phyloP scores from a whole-genome alignment of 2,797 vertebrate species.

The Neomorphus geoffroyi region DNA sequence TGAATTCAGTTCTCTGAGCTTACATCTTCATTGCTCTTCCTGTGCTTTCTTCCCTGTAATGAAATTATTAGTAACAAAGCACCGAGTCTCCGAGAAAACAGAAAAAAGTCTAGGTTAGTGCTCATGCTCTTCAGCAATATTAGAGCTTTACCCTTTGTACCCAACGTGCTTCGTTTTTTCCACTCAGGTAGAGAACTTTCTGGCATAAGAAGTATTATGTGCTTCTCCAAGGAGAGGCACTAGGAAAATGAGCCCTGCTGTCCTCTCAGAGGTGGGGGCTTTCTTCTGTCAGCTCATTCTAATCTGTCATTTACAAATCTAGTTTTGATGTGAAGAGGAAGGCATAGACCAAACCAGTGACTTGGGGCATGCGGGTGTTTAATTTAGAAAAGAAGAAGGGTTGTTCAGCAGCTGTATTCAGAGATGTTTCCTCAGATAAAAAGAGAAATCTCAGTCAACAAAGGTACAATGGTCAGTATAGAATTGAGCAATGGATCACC shows the following conservation, averaged over 20 bases:
- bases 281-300: not conserved
- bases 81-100: not conserved
- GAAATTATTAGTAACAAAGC: conserved; percentile 7
- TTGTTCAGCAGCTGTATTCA: not conserved
- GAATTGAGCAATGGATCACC: not conserved
- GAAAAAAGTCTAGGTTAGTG: not conserved
- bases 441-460: not conserved
- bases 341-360: not conserved
- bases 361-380: not conserved
- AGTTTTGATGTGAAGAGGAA: not conserved
- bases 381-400: not conserved
- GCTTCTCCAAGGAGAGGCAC: not conserved
- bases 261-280: not conserved
- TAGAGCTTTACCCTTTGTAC: not conserved
- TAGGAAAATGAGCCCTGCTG: not conserved
- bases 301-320: not conserved
- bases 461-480: not conserved
- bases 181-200: not conserved
- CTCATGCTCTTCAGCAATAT: not conserved
- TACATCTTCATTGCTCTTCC: not conserved
- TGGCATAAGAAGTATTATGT: not conserved
- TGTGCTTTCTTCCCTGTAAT: not conserved
- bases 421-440: not conserved
- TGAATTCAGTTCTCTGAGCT: conserved; percentile 39
- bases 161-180: not conserved